phyloP scores from a whole-genome alignment of 2,888 invertebrate genomes.

The Acronicta psi region DNA sequence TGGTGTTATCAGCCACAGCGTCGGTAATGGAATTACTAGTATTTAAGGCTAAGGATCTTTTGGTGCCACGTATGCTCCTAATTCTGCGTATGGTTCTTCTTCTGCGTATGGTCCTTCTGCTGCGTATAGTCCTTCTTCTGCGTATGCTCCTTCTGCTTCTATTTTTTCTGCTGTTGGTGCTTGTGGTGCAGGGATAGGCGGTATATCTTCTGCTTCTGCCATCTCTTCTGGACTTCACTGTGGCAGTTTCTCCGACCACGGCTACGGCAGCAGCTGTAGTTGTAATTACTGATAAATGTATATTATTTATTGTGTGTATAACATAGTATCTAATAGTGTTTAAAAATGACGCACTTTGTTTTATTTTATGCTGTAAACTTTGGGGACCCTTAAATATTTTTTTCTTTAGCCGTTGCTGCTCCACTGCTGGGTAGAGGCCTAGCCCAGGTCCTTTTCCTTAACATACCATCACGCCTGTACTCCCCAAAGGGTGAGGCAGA shows the following conservation, averaged over 20 bases:
- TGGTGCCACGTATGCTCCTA: constrained; percentile 2
- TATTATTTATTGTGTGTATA: background rate
- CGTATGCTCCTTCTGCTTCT: constrained; percentile 4
- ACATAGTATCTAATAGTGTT: background rate
- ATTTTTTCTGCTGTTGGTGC: background rate
- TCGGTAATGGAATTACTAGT: constrained; percentile 41
- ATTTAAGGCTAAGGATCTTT: constrained; percentile 28
- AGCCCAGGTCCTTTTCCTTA: no score
- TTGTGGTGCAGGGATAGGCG: constrained; percentile 1
- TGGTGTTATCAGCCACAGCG: constrained; percentile 29
- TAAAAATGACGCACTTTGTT: background rate
- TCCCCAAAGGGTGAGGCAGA: no score
- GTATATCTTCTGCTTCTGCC: background rate
- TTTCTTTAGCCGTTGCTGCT: no score
- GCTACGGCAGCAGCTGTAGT: background rate
- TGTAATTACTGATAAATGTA: background rate
- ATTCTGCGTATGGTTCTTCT: constrained; percentile 5
- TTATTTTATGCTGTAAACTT: background rate
- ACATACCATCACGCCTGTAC: no score
- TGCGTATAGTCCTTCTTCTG: constrained; percentile 6
- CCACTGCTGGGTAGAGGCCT: no score
- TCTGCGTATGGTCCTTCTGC: background rate
- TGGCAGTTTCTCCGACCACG: background rate
- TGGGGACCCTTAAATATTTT: no score
- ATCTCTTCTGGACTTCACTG: background rate